Conservation (phyloP, 2,113 vertebrate genomes). For the Speoplatyrhinus poulsoni region DNA sequence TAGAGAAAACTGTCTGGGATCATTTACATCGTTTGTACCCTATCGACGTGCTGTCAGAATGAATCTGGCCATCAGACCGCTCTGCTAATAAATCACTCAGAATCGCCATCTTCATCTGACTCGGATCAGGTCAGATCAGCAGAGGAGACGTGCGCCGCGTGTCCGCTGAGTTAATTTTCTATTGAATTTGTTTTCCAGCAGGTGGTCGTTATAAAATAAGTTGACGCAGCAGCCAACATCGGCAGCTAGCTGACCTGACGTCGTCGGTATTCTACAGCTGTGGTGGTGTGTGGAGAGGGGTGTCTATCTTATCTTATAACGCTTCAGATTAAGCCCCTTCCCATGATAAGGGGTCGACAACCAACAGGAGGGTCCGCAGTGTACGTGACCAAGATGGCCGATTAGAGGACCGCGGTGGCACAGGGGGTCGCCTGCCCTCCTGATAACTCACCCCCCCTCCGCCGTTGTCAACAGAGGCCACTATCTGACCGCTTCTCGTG, state of each 20-base stretch:
- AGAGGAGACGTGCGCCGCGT: too few species aligned
- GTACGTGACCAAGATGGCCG: constrained; percentile 49
- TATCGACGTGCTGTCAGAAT: neutral
- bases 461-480: neutral
- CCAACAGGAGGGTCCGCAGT: constrained; percentile 40
- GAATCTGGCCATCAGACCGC: too few species aligned
- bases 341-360: constrained; percentile 54
- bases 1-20: neutral
- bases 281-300: constrained; percentile 2
- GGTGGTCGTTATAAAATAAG: too few species aligned
- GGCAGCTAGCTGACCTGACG: neutral
- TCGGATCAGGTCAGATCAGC: too few species aligned
- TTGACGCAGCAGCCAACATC: too few species aligned
- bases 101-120: too few species aligned
- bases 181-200: too few species aligned
- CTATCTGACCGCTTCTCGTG: constrained; percentile 18
- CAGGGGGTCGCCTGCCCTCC: constrained; percentile 4
- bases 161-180: too few species aligned
- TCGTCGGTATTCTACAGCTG: constrained; percentile 5
- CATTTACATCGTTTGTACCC: neutral
- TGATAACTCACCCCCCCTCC: constrained; percentile 44
- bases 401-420: constrained; percentile 43
- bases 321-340: constrained; percentile 55
- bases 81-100: neutral
- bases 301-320: constrained; percentile 52